A percentile compares a stretch with the other conserved stretches of the same genome.
Conservation (phyloP, 2,797 vertebrate species). For the Spinus pinus region DNA sequence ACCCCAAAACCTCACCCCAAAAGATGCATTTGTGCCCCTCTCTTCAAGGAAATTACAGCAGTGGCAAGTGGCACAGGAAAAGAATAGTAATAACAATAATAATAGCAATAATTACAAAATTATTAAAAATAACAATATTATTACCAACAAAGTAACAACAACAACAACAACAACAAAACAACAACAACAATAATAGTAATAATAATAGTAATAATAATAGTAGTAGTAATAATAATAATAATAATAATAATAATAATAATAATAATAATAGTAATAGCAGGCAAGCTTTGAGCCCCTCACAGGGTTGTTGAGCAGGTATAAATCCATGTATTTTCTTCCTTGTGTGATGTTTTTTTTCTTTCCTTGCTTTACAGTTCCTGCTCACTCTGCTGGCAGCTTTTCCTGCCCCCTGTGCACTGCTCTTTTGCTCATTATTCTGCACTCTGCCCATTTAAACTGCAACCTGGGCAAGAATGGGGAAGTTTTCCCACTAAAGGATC, state of each 20-base stretch:
- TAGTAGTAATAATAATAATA: too few species aligned
- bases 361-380: not conserved
- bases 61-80: not conserved
- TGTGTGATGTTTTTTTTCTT: accelerated
- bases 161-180: too few species aligned
- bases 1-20: not conserved
- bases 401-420: not conserved
- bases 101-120: too few species aligned
- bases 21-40: not conserved
- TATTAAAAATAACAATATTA: not conserved
- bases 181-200: too few species aligned
- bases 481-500: not conserved
- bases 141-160: too few species aligned
- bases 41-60: not conserved
- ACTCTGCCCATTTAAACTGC: not conserved
- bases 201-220: accelerated
- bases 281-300: not conserved
- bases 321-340: not conserved
- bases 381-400: not conserved
- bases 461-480: not conserved
- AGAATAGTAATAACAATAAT: too few species aligned
- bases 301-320: not conserved
- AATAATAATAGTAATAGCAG: not conserved
- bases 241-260: not conserved
- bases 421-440: not conserved